phyloP scores from a whole-genome alignment of 2,113 vertebrate genomes.

The Cololabis saira region DNA sequence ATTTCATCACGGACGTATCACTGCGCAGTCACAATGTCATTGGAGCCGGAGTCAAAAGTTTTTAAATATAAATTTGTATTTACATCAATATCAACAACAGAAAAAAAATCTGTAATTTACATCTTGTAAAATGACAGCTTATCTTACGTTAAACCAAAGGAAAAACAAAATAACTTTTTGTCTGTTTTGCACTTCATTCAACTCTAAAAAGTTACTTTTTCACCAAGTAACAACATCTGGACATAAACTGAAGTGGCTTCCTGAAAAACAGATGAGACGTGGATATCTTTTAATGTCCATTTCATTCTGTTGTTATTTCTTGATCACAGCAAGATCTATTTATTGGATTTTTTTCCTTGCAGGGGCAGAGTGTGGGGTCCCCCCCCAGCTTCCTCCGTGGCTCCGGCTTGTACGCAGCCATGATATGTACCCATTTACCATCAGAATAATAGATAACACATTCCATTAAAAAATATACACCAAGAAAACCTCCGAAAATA shows the following conservation, averaged over 20 bases:
- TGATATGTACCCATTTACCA: conserved; percentile 77
- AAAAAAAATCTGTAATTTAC: conserved; percentile 86
- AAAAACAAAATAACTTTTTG: conserved; percentile 55
- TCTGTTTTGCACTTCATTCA: conserved; percentile 67
- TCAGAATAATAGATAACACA: conserved; percentile 64
- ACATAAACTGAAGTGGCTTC: conserved; percentile 60
- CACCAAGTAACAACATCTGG: conserved; percentile 68
- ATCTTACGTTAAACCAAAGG: conserved; percentile 60
- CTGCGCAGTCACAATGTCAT: neutral
- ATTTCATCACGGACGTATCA: too few species aligned
- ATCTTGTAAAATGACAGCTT: conserved; percentile 83
- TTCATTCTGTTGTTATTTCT: conserved; percentile 58
- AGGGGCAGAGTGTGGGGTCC: conserved; percentile 25
- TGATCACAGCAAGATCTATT: conserved; percentile 54
- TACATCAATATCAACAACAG: conserved; percentile 93
- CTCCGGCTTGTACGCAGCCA: conserved; percentile 58
- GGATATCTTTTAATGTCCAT: conserved; percentile 68
- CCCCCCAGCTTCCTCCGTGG: conserved; percentile 37
- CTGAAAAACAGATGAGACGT: conserved; percentile 64
- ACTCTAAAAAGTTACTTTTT: conserved; percentile 64
- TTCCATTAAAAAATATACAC: conserved; percentile 64
- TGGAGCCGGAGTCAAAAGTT: conserved; percentile 49
- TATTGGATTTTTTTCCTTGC: conserved; percentile 14
- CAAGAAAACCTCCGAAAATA: conserved; percentile 67
- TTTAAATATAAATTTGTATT: conserved; percentile 99